Percentiles rank a stretch among this genome's conserved stretches.
These are phyloP conservation scores for Periphyllus acericola DNA, from an alignment of 2,888 invertebrate genomes.

Conservation along the genomic window DNA sequence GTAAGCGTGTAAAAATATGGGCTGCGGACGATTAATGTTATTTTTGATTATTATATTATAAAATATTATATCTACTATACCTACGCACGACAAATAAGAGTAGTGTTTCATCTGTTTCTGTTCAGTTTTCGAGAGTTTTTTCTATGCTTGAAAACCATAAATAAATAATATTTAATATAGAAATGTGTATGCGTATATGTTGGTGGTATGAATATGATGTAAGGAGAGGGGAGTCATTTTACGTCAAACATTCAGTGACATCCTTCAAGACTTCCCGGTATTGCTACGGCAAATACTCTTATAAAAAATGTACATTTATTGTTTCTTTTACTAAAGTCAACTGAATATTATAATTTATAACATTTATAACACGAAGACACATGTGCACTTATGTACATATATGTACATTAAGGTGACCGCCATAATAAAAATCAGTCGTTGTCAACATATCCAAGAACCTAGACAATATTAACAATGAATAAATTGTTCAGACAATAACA, in stretches of 20 bases:
- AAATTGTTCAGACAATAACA: too few relatives aligned
- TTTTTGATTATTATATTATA: not conserved
- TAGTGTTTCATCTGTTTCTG: too few relatives aligned
- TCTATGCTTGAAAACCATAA: not conserved
- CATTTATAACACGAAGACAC: too few relatives aligned
- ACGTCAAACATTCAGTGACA: not conserved
- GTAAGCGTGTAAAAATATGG: not conserved
- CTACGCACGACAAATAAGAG: not conserved
- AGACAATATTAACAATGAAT: too few relatives aligned
- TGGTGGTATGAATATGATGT: not conserved
- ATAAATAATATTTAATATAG: not conserved
- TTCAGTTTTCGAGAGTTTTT: not conserved
- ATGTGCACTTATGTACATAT: too few relatives aligned
- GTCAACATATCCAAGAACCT: too few relatives aligned
- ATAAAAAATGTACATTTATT: not conserved
- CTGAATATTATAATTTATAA: too few relatives aligned
- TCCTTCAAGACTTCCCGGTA: not conserved
- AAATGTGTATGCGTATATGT: not conserved
- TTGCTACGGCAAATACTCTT: not conserved
- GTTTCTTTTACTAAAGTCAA: not conserved
- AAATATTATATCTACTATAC: too few relatives aligned
- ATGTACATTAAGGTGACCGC: too few relatives aligned
- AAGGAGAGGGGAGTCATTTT: not conserved
- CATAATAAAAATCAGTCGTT: too few relatives aligned
- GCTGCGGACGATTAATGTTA: not conserved